Evolutionary conservation across 2,113 vertebrate species (phyloP).

Genomic region (Entomyzon cyanotis): DNA sequence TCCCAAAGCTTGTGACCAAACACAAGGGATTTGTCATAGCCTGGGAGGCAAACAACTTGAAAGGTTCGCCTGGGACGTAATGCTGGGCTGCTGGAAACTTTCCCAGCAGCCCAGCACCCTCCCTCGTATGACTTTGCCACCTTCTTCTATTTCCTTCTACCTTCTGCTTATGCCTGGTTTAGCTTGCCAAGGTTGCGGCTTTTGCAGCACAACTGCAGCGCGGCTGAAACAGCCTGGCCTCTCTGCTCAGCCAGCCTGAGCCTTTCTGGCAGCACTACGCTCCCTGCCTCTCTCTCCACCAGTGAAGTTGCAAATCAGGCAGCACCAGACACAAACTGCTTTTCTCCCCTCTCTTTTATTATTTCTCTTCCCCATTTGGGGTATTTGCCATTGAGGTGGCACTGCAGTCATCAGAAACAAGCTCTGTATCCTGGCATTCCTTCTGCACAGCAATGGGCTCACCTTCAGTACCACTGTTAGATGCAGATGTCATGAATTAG

Average conservation of each 20-base stretch:
- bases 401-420: neutral
- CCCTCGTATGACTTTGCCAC: neutral
- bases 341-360: neutral
- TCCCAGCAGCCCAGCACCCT: neutral
- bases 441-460: neutral
- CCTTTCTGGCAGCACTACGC: neutral
- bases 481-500: neutral
- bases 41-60: slow-evolving; percentile 17
- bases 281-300: neutral
- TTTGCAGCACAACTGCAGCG: neutral
- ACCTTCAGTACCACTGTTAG: neutral
- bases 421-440: neutral
- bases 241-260: neutral
- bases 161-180: neutral
- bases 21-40: neutral
- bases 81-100: neutral
- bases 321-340: neutral
- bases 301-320: neutral
- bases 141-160: neutral
- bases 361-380: neutral
- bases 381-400: neutral
- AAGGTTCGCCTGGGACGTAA: neutral
- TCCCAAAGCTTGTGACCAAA: neutral
- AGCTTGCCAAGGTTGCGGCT: neutral
- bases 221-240: neutral